Evolutionary conservation across 37 sponge, comb jelly and placozoan genomes (phyloP), one percentile per base, ranked within the genome.

Genomic region (Axinella damicornis): DNA sequence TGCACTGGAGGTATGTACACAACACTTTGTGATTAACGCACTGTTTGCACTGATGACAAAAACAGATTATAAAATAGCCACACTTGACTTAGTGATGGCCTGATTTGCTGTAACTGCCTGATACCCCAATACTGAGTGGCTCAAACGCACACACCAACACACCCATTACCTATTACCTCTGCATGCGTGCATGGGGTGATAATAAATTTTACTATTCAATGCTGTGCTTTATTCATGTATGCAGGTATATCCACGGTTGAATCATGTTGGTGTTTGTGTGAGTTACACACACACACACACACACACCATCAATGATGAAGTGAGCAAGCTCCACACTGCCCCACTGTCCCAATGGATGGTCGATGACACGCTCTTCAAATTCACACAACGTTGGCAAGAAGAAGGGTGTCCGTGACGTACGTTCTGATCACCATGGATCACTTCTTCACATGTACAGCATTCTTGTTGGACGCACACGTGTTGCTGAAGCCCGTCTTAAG

Each of bases 391-490:
- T 78, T 19, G 79, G 63, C 66, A 78, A 78, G 77, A 62, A 63
- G 66, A 64, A 22, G 25, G 53, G 66, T 37, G 79, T 79, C 4
- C 80, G 80, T 28, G 68, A 79, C 24, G 53, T 79, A 6, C 31
- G 68, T 19, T 28, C 64, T 60, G 64, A 77, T 18, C 78, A 77
- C 41, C 78, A 65, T 27, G 80, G 68, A 27, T 24, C 33, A 53
- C 41, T 79, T 28, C 15, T 65, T 19, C 82, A 71, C 40, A 81
- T 69, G 74, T 83, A 64, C 54, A 83, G 84, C 41, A 73, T 83
- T 37, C 72, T 82, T 22, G 82, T 62, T 36, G 72, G 34, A 16
- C n/a, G 55, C 22, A 71, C 61, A 27, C 82, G 72, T 71, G 22
- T 57, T 16, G 62, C 61, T 21, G 32, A 31, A 37, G 12, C 34